phyloP scores from a whole-genome alignment of 2,113 vertebrate species.

The Pseudois nayaur region DNA sequence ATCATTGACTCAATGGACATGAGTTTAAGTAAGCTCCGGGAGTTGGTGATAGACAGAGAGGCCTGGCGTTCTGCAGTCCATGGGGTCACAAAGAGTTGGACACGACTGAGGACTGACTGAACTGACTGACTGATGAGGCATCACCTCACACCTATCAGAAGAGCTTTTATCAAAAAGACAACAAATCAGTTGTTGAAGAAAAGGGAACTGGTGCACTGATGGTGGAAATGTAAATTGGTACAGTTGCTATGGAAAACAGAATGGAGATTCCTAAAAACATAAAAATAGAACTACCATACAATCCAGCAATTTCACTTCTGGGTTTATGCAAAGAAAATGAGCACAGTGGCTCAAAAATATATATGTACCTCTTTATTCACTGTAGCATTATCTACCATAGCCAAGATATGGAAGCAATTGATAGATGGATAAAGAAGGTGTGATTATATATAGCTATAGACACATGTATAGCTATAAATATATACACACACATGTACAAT shows the following conservation, averaged over 20 bases:
- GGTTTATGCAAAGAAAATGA: not conserved
- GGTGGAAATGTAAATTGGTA: not conserved
- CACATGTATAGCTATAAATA: not conserved
- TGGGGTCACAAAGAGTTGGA: not conserved
- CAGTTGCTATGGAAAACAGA: not conserved
- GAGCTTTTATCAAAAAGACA: not conserved
- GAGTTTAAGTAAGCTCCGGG: not conserved
- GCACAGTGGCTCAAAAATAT: not conserved
- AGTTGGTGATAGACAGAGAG: not conserved
- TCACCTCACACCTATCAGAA: not conserved
- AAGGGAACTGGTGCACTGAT: not conserved
- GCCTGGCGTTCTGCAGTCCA: not conserved
- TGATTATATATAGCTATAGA: not conserved
- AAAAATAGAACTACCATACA: not conserved
- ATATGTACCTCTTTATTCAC: not conserved
- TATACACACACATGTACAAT: not conserved
- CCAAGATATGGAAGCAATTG: not conserved
- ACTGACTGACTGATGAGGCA: not conserved
- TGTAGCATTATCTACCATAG: not conserved
- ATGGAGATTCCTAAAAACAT: not conserved
- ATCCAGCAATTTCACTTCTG: not conserved
- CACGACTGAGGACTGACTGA: not conserved
- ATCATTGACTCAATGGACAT: not conserved
- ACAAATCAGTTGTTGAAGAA: not conserved
- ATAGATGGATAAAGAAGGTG: not conserved